A percentile compares a stretch with the other conserved stretches of the same genome.
Conservation (phyloP, 2,113 vertebrate species). For the Ptilorrhoa leucosticta region DNA sequence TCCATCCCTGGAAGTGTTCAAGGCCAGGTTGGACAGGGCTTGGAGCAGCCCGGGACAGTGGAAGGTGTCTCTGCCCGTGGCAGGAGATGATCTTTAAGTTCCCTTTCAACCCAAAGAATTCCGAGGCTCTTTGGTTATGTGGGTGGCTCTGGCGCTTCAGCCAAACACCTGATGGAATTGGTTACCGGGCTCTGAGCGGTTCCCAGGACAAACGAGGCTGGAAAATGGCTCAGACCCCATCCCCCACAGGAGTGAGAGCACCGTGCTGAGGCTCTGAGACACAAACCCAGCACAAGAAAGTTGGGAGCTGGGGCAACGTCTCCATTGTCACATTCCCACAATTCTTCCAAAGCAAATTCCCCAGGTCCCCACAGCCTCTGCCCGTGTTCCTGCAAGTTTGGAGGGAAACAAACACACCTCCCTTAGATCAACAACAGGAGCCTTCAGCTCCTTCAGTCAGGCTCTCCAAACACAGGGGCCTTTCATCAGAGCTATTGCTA, state of each 20-base stretch:
- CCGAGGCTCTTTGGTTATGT: not conserved
- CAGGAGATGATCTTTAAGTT: not conserved
- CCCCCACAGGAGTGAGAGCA: not conserved
- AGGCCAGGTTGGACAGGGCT: accelerated
- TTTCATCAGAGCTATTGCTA: not conserved
- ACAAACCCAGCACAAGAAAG: accelerated
- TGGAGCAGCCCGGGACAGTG: not conserved
- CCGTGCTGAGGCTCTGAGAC: accelerated
- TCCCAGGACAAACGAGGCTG: not conserved
- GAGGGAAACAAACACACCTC: not conserved
- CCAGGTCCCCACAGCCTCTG: not conserved
- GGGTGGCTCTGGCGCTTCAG: not conserved
- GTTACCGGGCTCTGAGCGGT: accelerated
- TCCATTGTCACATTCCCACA: not conserved
- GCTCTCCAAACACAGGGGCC: not conserved
- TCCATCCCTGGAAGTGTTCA: not conserved
- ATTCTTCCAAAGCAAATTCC: not conserved
- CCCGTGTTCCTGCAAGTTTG: not conserved
- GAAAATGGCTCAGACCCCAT: not conserved
- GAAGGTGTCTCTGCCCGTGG: not conserved
- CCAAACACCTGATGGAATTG: accelerated
- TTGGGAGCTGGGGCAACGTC: not conserved
- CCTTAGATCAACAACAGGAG: not conserved
- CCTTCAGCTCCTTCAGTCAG: not conserved
- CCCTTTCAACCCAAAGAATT: not conserved